Evolutionary conservation across 2,797 vertebrate species (phyloP).

Genomic region (Semaprochilodus insignis): DNA sequence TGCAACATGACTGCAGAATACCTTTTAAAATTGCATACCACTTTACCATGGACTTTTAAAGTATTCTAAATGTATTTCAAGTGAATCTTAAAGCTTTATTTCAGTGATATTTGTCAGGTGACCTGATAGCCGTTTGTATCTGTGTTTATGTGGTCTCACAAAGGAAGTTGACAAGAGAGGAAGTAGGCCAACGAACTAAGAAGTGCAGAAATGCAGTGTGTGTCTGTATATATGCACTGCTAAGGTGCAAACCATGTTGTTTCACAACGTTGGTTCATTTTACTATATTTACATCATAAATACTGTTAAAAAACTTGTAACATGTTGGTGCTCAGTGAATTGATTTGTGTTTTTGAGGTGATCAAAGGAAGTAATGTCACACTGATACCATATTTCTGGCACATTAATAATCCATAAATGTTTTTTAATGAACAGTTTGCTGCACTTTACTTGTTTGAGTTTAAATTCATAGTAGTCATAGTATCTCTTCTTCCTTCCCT

Average conservation of each 20-base stretch:
- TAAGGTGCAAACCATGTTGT: background rate
- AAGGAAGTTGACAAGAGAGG: conserved; percentile 76
- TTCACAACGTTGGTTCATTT: background rate
- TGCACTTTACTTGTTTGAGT: background rate
- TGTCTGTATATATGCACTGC: conserved; percentile 23
- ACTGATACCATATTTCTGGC: no score
- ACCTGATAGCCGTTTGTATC: conserved; percentile 42
- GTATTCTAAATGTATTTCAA: no score
- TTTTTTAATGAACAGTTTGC: background rate
- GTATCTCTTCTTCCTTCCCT: background rate
- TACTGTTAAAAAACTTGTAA: background rate
- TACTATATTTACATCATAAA: background rate
- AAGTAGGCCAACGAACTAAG: conserved; percentile 57
- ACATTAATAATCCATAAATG: background rate
- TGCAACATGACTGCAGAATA: background rate
- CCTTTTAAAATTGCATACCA: background rate
- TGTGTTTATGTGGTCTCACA: conserved; percentile 60
- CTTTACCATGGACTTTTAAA: background rate
- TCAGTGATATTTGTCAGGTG: conserved; percentile 27
- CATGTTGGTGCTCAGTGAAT: background rate
- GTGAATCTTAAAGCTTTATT: background rate
- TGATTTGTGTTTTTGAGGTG: background rate
- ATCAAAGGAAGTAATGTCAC: background rate
- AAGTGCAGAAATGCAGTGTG: conserved; percentile 43
- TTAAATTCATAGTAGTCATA: background rate